A percentile compares a stretch with the other conserved stretches of the same genome.
phyloP scores from a whole-genome alignment of 2,888 invertebrate genomes.

The Sarcophaga variegata region DNA sequence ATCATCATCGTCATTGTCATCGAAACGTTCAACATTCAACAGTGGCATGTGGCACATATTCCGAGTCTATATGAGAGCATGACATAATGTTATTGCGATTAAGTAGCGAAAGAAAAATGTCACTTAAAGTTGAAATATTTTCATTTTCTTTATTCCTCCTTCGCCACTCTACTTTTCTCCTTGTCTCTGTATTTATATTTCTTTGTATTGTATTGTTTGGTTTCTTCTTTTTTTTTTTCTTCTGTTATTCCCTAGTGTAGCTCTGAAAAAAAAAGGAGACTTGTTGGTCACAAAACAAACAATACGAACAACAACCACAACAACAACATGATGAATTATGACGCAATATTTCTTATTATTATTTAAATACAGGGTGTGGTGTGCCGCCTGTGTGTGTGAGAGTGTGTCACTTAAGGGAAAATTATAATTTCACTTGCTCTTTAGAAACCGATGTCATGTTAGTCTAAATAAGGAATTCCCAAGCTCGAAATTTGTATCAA shows the following conservation, averaged over 20 bases:
- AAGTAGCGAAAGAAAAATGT: constrained; percentile 57
- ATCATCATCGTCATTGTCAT: constrained; percentile 21
- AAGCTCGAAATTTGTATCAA: background rate
- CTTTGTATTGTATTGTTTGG: constrained; percentile 20
- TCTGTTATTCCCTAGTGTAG: background rate
- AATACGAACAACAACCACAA: background rate
- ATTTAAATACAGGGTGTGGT: constrained; percentile 24
- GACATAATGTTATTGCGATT: constrained; percentile 52
- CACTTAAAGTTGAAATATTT: constrained; percentile 65
- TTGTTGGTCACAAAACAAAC: constrained; percentile 16
- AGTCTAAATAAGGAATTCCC: background rate
- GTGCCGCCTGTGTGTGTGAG: background rate
- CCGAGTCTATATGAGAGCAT: background rate
- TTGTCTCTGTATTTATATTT: constrained; percentile 3
- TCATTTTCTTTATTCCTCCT: constrained; percentile 35
- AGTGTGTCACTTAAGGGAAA: background rate
- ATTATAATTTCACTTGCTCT: constrained; percentile 33
- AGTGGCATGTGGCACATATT: constrained; percentile 28
- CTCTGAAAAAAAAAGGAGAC: background rate
- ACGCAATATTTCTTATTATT: constrained; percentile 49
- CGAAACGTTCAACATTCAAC: constrained; percentile 31
- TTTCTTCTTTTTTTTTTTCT: background rate
- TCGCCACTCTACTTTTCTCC: no score
- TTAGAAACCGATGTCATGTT: background rate
- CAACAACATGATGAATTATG: constrained; percentile 31